These are phyloP conservation scores for Amia ocellicauda DNA, from an alignment of 2,113 vertebrate genomes.

Conservation along the genomic window DNA sequence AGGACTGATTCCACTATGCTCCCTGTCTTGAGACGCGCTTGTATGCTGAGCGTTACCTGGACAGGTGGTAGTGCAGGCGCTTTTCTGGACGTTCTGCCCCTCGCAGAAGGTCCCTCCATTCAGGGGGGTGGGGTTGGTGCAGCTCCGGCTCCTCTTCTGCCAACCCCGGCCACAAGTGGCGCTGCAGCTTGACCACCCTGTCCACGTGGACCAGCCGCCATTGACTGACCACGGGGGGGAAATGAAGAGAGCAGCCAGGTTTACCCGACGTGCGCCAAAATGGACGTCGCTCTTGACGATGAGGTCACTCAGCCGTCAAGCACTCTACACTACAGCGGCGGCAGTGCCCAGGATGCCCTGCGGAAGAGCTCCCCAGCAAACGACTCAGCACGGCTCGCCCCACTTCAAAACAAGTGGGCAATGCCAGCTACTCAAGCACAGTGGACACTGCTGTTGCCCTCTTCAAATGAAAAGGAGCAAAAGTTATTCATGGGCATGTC, in stretches of 20 bases:
- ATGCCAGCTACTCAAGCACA: too few species aligned
- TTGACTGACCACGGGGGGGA: constrained; percentile 73
- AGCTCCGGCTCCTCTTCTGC: constrained; percentile 98
- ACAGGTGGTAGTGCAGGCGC: constrained; percentile 95
- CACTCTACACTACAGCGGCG: background rate
- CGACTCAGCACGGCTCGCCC: too few species aligned
- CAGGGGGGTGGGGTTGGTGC: constrained; percentile 97
- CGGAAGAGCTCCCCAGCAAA: background rate
- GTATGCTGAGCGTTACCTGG: constrained; percentile 66
- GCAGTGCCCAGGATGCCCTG: background rate
- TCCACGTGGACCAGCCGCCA: constrained; percentile 98
- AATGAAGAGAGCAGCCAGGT: constrained; percentile 71
- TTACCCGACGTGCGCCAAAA: constrained; percentile 66
- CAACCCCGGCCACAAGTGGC: constrained; percentile 93
- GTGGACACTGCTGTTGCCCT: too few species aligned
- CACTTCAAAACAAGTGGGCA: too few species aligned
- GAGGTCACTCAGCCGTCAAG: background rate
- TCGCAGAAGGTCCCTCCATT: constrained; percentile 97
- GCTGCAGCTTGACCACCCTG: constrained; percentile 96
- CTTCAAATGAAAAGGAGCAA: too few species aligned
- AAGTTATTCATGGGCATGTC: too few species aligned
- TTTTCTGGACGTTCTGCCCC: constrained; percentile 98
- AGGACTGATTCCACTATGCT: too few species aligned
- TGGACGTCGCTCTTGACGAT: constrained; percentile 8
- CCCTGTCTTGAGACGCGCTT: background rate